Evolutionary conservation across 2,888 invertebrate genomes (phyloP).

Genomic region (Ellobium chinense): DNA sequence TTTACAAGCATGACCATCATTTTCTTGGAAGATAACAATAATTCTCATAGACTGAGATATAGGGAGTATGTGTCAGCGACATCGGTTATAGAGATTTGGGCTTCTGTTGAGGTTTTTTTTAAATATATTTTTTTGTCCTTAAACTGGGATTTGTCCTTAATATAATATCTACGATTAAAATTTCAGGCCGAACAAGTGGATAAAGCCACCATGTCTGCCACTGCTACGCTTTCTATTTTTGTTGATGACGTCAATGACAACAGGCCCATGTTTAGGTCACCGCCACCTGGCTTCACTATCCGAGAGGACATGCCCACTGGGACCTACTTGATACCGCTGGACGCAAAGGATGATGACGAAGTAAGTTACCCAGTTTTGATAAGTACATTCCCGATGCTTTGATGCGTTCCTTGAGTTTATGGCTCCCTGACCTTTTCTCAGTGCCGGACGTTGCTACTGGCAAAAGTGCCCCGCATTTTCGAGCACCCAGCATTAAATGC

Average conservation of each 20-base stretch:
- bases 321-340: slow-evolving; percentile 8
- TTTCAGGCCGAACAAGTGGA: slow-evolving; percentile 36
- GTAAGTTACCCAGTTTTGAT: slow-evolving; percentile 3
- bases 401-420: neutral
- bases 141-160: too few species aligned
- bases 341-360: slow-evolving; percentile 34
- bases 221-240: neutral
- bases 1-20: too few species aligned
- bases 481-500: too few species aligned
- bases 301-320: slow-evolving; percentile 31
- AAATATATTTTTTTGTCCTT: neutral
- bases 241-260: slow-evolving; percentile 46
- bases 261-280: slow-evolving; percentile 12
- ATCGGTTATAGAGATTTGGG: too few species aligned
- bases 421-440: too few species aligned
- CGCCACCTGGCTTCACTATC: neutral
- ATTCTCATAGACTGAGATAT: too few species aligned
- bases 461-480: too few species aligned
- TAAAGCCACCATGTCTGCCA: slow-evolving; percentile 6
- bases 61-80: too few species aligned
- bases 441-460: too few species aligned
- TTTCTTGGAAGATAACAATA: too few species aligned
- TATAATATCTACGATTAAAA: too few species aligned
- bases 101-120: too few species aligned
- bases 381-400: neutral